These are phyloP conservation scores for Nycticebus coucang DNA, from an alignment of 2,113 vertebrate species.

Conservation along the genomic window DNA sequence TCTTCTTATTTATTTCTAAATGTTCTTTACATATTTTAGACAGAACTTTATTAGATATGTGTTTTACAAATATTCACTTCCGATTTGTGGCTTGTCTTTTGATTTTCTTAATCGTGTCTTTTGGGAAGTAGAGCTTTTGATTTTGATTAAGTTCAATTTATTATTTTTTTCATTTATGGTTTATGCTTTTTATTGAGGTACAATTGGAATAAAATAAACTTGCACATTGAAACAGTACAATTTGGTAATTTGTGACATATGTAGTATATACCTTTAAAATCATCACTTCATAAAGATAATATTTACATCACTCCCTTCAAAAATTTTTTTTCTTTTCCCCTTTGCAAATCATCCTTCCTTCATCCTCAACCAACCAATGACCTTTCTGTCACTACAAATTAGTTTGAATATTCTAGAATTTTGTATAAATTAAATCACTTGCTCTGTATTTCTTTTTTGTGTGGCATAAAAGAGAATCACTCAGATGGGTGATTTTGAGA, in stretches of 20 bases:
- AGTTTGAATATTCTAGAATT: not conserved
- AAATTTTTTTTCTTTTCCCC: not conserved
- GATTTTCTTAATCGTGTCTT: not conserved
- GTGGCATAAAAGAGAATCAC: not conserved
- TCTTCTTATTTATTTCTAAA: not conserved
- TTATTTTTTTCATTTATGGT: not conserved
- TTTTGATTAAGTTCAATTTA: not conserved
- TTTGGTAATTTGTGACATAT: not conserved
- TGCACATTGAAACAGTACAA: not conserved
- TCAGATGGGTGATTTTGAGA: not conserved
- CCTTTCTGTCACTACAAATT: not conserved
- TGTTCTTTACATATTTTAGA: not conserved
- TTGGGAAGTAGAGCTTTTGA: not conserved
- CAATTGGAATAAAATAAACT: not conserved
- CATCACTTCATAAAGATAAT: not conserved
- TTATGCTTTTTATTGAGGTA: not conserved
- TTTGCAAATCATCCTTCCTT: not conserved
- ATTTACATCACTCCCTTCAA: not conserved
- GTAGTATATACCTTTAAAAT: not conserved
- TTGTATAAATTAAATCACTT: not conserved
- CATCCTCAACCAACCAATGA: not conserved
- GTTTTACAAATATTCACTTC: not conserved
- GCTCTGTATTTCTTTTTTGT: not conserved
- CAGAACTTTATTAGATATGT: not conserved
- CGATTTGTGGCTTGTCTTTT: not conserved